A percentile compares a stretch with the other conserved stretches of the same genome.
Conservation (phyloP, 2,113 vertebrate genomes). For the Piaya cayana region DNA sequence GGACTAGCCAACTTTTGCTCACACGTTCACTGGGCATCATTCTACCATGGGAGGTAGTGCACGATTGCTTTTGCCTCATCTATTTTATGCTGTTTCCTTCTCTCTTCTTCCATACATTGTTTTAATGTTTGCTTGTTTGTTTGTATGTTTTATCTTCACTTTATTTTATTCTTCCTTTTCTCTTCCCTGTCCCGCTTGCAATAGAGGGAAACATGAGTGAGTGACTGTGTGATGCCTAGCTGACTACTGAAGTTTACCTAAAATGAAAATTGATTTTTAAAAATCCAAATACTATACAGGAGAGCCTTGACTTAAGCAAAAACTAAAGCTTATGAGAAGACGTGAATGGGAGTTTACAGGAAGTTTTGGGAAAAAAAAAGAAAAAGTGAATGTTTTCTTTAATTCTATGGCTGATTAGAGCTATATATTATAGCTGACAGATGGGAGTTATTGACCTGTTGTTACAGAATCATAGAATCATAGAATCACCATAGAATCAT, state of each 20-base stretch:
- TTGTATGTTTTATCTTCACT: not conserved
- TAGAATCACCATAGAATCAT: no score
- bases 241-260: rapidly evolving
- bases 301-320: not conserved
- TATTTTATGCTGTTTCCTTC: not conserved
- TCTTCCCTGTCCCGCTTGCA: not conserved
- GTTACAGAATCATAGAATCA: no score
- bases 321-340: not conserved
- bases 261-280: not conserved
- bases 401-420: not conserved
- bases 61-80: not conserved
- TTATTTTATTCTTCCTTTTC: not conserved
- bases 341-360: not conserved
- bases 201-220: not conserved
- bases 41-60: not conserved
- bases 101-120: not conserved
- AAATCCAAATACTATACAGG: not conserved
- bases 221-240: not conserved
- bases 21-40: no score
- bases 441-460: not conserved
- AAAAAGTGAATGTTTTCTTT: not conserved
- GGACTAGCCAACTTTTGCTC: not conserved
- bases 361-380: rapidly evolving
- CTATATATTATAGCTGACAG: no score
- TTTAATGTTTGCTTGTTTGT: not conserved